Base-by-base conservation (phyloP, 2,797 vertebrate species). In the Hypotaenidia philippensis region DNA sequence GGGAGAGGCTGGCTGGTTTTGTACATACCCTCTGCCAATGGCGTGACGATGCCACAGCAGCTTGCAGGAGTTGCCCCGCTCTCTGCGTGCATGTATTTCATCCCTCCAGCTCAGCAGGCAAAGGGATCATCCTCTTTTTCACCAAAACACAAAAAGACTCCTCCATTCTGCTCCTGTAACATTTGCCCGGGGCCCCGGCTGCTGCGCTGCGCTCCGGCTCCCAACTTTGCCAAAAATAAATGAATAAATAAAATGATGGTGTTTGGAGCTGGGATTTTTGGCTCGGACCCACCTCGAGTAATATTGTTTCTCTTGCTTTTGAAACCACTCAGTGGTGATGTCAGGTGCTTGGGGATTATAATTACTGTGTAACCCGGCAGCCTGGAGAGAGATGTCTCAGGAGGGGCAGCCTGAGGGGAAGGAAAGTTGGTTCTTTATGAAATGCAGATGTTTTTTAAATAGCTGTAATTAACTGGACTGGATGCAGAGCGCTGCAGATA, bases 401-500 rank as follows among this genome's bases (percentile, higher is more conserved):
- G 91, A 96, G 94, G 88, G 88, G 80, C 91, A 93, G 95, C 87
- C 90, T 13, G 71, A 83, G 94, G 83, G 80, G 61, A 86, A 79
- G 69, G 86, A 80, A 94, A 85, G 94, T 90, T 96, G 76, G 75
- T 47, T 83, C 93, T 93, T 96, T 97, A 97, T 97, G 94, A 97
- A 97, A 96, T 87, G 91, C 97, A 97, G 96, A 95, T 98, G 96
- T 96, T 97, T 97, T 96, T 89, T 64, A 88, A 97, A 96, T 93
- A 87, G 84, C 86, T 93, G 72, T 89, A 96, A 97, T 96, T 97
- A 97, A 89, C 95, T 86, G 96, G 83, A 94, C 94, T 92, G 89
- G 84, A 94, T 55, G 93, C 76, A 45, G 45, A 44, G 63, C 63
- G 64, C 31, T 91, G n/a, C 74, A 85, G 74, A 68, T 38, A 91